Conservation (phyloP, 2,888 invertebrate genomes). For the Oxytorus armatus region DNA sequence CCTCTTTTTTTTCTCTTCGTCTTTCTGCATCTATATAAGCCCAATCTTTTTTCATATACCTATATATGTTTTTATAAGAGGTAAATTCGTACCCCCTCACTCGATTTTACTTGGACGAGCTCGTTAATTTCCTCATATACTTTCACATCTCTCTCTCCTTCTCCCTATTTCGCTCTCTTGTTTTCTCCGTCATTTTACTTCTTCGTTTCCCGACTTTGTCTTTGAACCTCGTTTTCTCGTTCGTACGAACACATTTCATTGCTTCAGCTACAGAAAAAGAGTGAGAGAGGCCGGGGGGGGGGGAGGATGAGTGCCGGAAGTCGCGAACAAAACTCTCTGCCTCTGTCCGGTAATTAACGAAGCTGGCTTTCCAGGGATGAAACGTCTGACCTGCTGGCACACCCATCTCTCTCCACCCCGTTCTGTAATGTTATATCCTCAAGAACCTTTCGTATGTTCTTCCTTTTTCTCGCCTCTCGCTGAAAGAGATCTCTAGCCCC, state of each 20-base stretch:
- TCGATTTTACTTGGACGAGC: slow-evolving; percentile 50
- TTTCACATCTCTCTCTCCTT: not conserved
- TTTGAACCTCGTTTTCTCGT: slow-evolving; percentile 52
- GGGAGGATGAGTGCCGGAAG: slow-evolving; percentile 50
- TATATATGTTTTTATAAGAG: not conserved
- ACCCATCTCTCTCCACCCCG: not conserved
- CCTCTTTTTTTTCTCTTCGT: not conserved
- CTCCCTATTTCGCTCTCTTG: not conserved
- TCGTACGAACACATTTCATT: slow-evolving; percentile 48
- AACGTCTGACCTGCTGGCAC: slow-evolving; percentile 51
- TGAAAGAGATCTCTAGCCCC: slow-evolving; percentile 32
- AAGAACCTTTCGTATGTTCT: slow-evolving; percentile 51
- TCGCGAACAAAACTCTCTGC: slow-evolving; percentile 67
- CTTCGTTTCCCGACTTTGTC: slow-evolving; percentile 30
- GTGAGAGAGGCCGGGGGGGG: slow-evolving; percentile 1
- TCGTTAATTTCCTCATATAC: slow-evolving; percentile 56
- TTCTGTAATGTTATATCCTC: slow-evolving; percentile 15
- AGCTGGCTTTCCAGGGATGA: slow-evolving; percentile 15
- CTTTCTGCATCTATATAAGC: not conserved
- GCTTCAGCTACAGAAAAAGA: slow-evolving; percentile 26
- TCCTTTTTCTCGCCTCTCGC: slow-evolving; percentile 18
- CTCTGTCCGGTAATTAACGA: slow-evolving; percentile 66
- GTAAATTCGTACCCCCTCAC: slow-evolving; percentile 27
- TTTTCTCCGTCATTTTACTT: slow-evolving; percentile 32
- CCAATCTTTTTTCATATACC: not conserved